Evolutionary conservation across 2,797 vertebrate species (phyloP), one percentile per base, ranked within the genome.

Genomic region (Monodelphis domestica): DNA sequence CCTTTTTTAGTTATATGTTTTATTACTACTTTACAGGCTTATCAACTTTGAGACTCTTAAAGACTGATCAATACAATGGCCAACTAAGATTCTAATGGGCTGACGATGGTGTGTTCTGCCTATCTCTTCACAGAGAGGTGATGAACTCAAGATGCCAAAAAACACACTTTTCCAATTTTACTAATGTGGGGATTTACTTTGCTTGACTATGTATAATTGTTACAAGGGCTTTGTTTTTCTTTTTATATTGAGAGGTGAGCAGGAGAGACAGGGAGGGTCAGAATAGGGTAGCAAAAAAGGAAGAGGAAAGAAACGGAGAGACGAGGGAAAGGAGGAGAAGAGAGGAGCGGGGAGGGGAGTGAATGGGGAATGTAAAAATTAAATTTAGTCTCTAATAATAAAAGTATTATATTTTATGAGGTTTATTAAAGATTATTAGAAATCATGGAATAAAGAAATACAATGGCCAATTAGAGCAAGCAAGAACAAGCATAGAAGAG

Each of bases 291-390:
- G 24, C 2, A 5, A 84, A 30, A 38, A 21, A 87, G 24, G 54
- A 21, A 87, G 24, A 54, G 15, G 17, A 12, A 30, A 24, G n/a
- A 33, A 51, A 2, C 30, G 1, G 53, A 28, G 38, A 12, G 50
- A 0, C 53, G 87, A 7, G 90, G 4, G 1, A 6, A 30, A 11
- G 21, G 30, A 3, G 21, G 5, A 28, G 1, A 12, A 0, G n/a
- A 9, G 2, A 12, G 87, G 1, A 26, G 7, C 1, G 0, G 38
- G 54, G 54, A n/a, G 53, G 53, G 45, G 12, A 45, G n/a, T 2
- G 4, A 38, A 15, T 9, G 59, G 52, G 28, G 10, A n/a, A n/a
- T n/a, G n/a, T n/a, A n/a, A n/a, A n/a, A n/a, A n/a, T n/a, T n/a
- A n/a, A n/a, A n/a, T n/a, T n/a, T n/a, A n/a, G n/a, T n/a, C n/a